A percentile compares a stretch with the other conserved stretches of the same genome.
phyloP scores from a whole-genome alignment of 2,888 invertebrate genomes.

The Lasioglossum vierecki region DNA sequence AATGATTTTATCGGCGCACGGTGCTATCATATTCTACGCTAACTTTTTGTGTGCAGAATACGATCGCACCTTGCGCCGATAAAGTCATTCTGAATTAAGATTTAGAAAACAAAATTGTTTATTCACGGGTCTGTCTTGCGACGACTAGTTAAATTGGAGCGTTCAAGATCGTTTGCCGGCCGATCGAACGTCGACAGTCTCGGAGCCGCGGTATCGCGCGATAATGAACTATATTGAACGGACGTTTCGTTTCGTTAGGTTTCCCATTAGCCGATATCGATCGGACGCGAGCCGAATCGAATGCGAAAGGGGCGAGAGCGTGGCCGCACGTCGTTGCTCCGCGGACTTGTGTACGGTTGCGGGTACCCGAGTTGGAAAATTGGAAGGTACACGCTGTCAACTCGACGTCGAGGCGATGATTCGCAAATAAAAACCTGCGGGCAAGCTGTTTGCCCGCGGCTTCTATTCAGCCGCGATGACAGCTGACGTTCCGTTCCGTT shows the following conservation, averaged over 20 bases:
- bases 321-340: background rate
- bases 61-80: too few relatives aligned
- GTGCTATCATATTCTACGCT: too few relatives aligned
- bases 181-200: background rate
- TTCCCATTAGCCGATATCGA: slow-evolving; percentile 9
- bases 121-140: background rate
- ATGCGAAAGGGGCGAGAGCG: background rate
- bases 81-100: too few relatives aligned
- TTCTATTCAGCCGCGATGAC: slow-evolving; percentile 35
- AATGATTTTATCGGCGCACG: too few relatives aligned
- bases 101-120: background rate
- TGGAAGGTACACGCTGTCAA: slow-evolving; percentile 38
- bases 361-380: slow-evolving; percentile 35
- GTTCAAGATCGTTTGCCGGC: background rate
- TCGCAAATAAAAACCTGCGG: slow-evolving; percentile 37
- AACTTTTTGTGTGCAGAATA: too few relatives aligned
- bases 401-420: slow-evolving; percentile 31
- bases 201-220: background rate
- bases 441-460: slow-evolving; percentile 39
- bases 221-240: background rate
- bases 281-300: background rate
- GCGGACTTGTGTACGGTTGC: background rate
- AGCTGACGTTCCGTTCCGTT: slow-evolving; percentile 31
- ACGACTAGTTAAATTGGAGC: background rate
- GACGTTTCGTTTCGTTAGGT: slow-evolving; percentile 1